phyloP scores from a whole-genome alignment of 2,113 vertebrate species.

The Amphiprion percula region DNA sequence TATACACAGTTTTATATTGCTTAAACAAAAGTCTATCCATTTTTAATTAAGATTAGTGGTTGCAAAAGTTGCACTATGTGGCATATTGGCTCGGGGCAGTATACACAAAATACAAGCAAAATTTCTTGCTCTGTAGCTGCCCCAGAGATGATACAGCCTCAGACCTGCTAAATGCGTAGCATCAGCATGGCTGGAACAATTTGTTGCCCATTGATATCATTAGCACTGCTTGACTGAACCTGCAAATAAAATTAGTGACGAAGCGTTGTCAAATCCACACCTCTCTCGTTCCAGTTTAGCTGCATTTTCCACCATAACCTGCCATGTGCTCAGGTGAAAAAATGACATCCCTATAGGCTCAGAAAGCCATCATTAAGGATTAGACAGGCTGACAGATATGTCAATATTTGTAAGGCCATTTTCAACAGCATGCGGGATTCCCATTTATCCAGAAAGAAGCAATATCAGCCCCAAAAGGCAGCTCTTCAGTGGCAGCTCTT shows the following conservation, averaged over 20 bases:
- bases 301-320: slow-evolving; percentile 8
- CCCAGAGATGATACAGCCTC: not conserved
- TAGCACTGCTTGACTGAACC: slow-evolving; percentile 9
- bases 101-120: not conserved
- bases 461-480: slow-evolving; percentile 28
- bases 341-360: slow-evolving; percentile 25
- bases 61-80: too few species aligned
- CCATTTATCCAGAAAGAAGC: slow-evolving; percentile 42
- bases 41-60: too few species aligned
- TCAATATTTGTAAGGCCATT: slow-evolving; percentile 68
- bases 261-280: slow-evolving; percentile 16
- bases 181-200: not conserved
- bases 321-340: slow-evolving; percentile 15
- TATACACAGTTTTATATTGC: too few species aligned
- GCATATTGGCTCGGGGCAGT: too few species aligned
- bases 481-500: slow-evolving; percentile 31
- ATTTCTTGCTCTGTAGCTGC: not conserved
- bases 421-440: slow-evolving; percentile 21
- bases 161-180: slow-evolving; percentile 1
- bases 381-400: slow-evolving; percentile 56
- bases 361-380: slow-evolving; percentile 62
- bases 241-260: slow-evolving; percentile 23
- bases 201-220: slow-evolving; percentile 14
- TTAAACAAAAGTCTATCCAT: too few species aligned
- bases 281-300: slow-evolving; percentile 13